phyloP scores from a whole-genome alignment of 2,888 invertebrate species.

The Drosophila subquinaria region DNA sequence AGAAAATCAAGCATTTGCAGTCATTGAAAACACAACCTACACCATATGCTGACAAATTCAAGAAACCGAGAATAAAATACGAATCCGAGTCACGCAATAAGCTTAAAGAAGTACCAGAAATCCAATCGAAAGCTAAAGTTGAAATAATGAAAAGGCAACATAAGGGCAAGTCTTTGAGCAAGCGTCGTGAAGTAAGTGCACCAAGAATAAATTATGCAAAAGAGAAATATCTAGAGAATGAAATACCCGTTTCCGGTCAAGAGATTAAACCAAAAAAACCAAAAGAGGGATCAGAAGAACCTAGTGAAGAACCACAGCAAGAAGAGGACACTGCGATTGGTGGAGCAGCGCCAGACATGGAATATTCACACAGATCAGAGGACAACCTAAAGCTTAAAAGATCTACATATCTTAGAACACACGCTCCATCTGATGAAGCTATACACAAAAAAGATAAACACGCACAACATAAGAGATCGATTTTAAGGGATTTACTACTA shows the following conservation, averaged over 20 bases:
- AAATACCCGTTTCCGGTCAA: neutral
- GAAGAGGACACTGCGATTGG: neutral
- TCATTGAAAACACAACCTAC: no score
- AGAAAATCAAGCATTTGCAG: constrained; percentile 3
- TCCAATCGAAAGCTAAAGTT: neutral
- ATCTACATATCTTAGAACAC: no score
- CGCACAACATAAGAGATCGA: neutral
- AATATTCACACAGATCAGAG: no score
- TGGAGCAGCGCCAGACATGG: no score
- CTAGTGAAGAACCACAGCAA: neutral
- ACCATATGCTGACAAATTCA: neutral
- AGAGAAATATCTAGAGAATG: neutral
- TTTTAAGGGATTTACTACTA: no score
- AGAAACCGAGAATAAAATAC: neutral
- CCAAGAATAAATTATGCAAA: neutral
- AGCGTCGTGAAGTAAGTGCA: neutral
- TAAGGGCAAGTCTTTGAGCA: neutral
- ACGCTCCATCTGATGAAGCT: no score
- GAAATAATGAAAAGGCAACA: neutral
- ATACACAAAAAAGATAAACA: neutral
- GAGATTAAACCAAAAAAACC: neutral
- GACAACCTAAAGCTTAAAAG: no score
- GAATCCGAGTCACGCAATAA: no score
- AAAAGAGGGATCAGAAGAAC: neutral
- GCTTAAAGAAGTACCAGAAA: neutral